A percentile compares a stretch with the other conserved stretches of the same genome.
Evolutionary conservation across 2,113 vertebrate species (phyloP).

Genomic region (Thamnaconus septentrionalis): DNA sequence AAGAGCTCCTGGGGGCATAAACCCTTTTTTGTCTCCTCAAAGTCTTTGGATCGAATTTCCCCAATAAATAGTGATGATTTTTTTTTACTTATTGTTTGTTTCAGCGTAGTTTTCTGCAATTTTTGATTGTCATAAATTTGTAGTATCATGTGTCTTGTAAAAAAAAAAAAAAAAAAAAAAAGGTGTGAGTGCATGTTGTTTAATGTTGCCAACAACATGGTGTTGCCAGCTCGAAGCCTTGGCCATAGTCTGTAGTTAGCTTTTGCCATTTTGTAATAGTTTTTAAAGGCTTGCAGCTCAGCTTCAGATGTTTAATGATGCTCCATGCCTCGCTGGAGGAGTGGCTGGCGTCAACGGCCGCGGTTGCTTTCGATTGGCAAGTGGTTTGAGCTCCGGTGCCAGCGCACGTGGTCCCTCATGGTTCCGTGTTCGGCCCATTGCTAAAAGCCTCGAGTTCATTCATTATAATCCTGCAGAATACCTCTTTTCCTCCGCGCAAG

Average conservation of each 20-base stretch:
- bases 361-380: slow-evolving; percentile 12
- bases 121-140: too few species aligned
- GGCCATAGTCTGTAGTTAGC: slow-evolving; percentile 41
- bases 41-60: neutral
- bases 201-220: slow-evolving; percentile 20
- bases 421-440: slow-evolving; percentile 47
- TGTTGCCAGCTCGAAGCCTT: neutral
- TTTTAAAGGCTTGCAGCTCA: slow-evolving; percentile 3
- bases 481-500: slow-evolving; percentile 25
- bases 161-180: neutral
- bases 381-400: slow-evolving; percentile 35
- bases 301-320: slow-evolving; percentile 37
- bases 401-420: slow-evolving; percentile 52
- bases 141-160: too few species aligned
- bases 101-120: too few species aligned
- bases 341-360: slow-evolving; percentile 33
- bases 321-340: slow-evolving; percentile 29
- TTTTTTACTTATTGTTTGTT: neutral
- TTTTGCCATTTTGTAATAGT: slow-evolving; percentile 17
- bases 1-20: neutral
- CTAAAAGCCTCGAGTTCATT: slow-evolving; percentile 46
- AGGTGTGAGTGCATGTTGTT: neutral
- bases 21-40: neutral
- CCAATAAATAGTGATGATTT: slow-evolving; percentile 4
- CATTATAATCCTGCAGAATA: slow-evolving; percentile 45